phyloP scores from a whole-genome alignment of 2,888 invertebrate genomes.

The Coronaproctus castanopsis region DNA sequence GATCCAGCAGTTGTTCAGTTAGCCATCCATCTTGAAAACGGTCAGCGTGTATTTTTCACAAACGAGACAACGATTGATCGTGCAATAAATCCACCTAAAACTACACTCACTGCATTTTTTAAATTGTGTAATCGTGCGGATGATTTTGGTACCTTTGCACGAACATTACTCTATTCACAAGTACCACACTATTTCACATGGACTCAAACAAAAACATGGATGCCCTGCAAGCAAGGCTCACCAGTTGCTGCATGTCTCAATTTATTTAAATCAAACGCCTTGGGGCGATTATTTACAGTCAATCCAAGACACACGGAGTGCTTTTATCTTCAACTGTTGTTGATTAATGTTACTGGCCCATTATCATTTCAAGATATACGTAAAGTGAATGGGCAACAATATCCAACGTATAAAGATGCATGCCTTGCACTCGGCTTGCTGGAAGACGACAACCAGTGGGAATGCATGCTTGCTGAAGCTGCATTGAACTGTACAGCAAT shows the following conservation, averaged over 20 bases:
- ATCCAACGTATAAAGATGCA: slow-evolving; percentile 14
- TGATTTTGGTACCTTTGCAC: slow-evolving; percentile 1
- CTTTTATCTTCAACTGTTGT: slow-evolving; percentile 18
- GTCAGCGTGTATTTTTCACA: slow-evolving; percentile 12
- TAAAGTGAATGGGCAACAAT: slow-evolving; percentile 16
- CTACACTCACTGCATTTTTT: slow-evolving; percentile 8
- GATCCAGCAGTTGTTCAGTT: slow-evolving; percentile 21
- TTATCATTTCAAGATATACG: slow-evolving; percentile 20
- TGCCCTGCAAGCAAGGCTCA: slow-evolving; percentile 5
- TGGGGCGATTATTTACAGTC: slow-evolving; percentile 10
- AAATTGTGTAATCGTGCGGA: slow-evolving; percentile 1
- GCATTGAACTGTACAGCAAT: slow-evolving; percentile 16
- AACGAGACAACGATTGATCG: slow-evolving; percentile 1
- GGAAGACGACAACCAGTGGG: slow-evolving; percentile 19
- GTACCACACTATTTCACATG: slow-evolving; percentile 11
- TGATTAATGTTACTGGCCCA: slow-evolving; percentile 19
- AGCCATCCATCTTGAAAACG: slow-evolving; percentile 19
- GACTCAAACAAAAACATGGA: slow-evolving; percentile 7
- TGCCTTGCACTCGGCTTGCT: slow-evolving; percentile 15
- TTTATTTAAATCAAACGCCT: slow-evolving; percentile 1
- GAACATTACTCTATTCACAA: slow-evolving; percentile 8
- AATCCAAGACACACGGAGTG: slow-evolving; percentile 14
- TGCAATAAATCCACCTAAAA: slow-evolving; percentile 1
- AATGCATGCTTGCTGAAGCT: slow-evolving; percentile 17
- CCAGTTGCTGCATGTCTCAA: slow-evolving; percentile 1